Base-by-base conservation (phyloP, 2,888 invertebrate species). In the Netelia melanura region DNA sequence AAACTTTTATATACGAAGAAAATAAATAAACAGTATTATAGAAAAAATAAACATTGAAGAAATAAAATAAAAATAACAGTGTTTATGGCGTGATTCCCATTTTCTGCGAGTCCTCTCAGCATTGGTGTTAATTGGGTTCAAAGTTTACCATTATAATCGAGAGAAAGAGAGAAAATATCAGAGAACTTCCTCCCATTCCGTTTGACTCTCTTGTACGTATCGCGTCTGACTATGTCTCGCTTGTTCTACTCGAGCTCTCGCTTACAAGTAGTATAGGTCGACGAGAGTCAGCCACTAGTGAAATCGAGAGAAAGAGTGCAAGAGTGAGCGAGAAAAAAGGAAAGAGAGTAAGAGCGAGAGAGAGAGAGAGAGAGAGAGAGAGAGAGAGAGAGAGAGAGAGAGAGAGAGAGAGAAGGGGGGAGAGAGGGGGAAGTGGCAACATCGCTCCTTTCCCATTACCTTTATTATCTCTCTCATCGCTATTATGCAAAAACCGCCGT, bases 51-150 rank as follows among this genome's bases (percentile, higher is more conserved):
- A 30, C 2, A 30, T 5, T 30, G 30, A 30, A 30, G 5, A 30
- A 30, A 30, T 30, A 30, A 5, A 30, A 30, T 1, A 62, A 62
- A 62, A 25, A 25, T 3, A 81, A 84, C 74, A 75, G 79, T 82
- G 82, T 85, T 85, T 79, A 85, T 76, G 81, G 71, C 56, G 75
- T 70, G 75, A 85, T 82, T 82, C 82, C 75, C 81, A 82, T 85
- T 82, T 70, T 75, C 2, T 43, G 58, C 43, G 71, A 75, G 58
- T 21, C 17, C 75, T 82, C 75, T 70, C 71, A 75, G 71, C 79
- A 58, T 65, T 10, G 56, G 78, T 70, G 84, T 75, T 85, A 82
- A 85, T 85, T 78, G 75, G 75, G 74, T 84, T 81, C 70, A 67
- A 75, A 81, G 74, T 81, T 80, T 75, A 52, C 75, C 48, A 64